phyloP scores from a whole-genome alignment of 2,113 vertebrate species.

The Gallinago jamesoni region DNA sequence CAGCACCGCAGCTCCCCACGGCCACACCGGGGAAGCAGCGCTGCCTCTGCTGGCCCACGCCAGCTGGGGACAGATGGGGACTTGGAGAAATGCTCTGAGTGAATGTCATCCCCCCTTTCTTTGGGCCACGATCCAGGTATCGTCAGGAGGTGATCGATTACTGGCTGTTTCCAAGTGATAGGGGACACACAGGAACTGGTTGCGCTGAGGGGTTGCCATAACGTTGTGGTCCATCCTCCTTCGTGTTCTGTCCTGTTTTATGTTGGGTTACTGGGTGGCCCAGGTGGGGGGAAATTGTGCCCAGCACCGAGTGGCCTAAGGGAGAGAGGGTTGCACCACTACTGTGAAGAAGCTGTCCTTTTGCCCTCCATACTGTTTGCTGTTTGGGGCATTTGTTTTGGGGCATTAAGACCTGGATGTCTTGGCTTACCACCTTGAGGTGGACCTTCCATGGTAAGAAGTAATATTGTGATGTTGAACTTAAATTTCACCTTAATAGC shows the following conservation, averaged over 20 bases:
- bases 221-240: neutral
- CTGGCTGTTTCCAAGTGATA: neutral
- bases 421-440: neutral
- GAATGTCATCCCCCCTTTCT: neutral
- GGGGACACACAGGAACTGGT: neutral
- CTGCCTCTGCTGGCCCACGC: neutral
- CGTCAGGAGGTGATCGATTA: neutral
- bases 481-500: neutral
- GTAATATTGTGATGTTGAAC: neutral
- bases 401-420: neutral
- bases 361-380: neutral
- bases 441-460: neutral
- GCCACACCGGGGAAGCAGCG: rapidly evolving
- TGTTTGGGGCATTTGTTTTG: neutral
- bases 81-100: neutral
- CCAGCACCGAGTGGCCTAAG: neutral
- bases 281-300: neutral
- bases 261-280: neutral
- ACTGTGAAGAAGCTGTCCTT: neutral
- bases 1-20: neutral
- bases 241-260: neutral
- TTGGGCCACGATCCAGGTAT: neutral
- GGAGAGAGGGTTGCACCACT: neutral
- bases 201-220: neutral
- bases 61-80: neutral